A percentile compares a stretch with the other conserved stretches of the same genome.
These are phyloP conservation scores for Sturnus vulgaris DNA, from an alignment of 2,113 vertebrate species.

Conservation along the genomic window DNA sequence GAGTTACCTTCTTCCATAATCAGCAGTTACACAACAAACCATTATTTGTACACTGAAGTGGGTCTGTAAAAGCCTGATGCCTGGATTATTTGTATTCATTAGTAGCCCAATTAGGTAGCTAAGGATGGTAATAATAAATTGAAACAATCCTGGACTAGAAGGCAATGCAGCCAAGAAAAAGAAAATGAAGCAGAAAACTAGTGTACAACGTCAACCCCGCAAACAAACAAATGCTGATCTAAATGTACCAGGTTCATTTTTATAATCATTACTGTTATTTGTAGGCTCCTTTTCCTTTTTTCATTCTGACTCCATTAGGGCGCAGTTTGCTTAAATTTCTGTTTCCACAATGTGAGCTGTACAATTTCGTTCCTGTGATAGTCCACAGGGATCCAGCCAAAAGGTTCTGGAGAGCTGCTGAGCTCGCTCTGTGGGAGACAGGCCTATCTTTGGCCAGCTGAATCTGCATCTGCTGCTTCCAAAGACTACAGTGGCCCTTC, in stretches of 20 bases:
- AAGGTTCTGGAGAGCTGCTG: not conserved
- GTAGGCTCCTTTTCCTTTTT: not conserved
- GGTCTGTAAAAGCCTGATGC: conserved; percentile 20
- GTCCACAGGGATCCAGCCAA: not conserved
- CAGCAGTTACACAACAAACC: not conserved
- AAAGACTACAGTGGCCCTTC: not conserved
- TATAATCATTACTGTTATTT: not conserved
- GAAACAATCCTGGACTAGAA: conserved; percentile 28
- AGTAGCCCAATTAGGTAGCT: conserved; percentile 54
- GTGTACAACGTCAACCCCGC: not conserved
- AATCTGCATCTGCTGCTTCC: not conserved
- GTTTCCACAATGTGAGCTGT: not conserved
- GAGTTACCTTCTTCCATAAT: conserved; percentile 11
- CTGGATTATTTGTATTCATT: conserved; percentile 48
- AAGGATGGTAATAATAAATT: conserved; percentile 37
- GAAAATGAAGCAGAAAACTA: conserved; percentile 50
- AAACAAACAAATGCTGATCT: not conserved
- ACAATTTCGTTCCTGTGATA: not conserved
- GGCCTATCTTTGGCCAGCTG: not conserved
- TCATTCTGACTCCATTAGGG: not conserved
- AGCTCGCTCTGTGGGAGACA: not conserved
- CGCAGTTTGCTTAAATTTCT: not conserved
- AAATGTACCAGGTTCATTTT: accelerated
- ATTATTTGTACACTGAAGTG: conserved; percentile 42
- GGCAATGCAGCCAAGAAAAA: conserved; percentile 16